Percentiles rank a stretch among this genome's conserved stretches.
Conservation (phyloP, 2,113 vertebrate species). For the Pyxicephalus adspersus region DNA sequence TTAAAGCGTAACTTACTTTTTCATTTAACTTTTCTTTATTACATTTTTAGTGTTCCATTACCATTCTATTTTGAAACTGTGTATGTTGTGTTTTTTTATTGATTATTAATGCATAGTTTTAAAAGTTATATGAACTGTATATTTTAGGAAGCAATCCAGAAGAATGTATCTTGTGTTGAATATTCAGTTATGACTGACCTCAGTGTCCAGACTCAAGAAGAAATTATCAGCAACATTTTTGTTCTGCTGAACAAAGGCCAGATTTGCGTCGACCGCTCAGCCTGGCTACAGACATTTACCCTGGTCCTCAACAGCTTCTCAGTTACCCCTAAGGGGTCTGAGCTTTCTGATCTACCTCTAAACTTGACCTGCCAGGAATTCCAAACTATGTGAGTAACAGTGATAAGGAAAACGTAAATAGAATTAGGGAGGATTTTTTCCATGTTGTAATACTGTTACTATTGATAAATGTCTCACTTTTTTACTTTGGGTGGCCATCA, state of each 20-base stretch:
- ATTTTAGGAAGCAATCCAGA: background rate
- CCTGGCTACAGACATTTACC: slow-evolving; percentile 20
- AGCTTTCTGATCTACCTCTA: slow-evolving; percentile 8
- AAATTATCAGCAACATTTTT: slow-evolving; percentile 14
- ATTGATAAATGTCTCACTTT: background rate
- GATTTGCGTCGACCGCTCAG: background rate
- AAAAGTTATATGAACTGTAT: background rate
- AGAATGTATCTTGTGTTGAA: background rate
- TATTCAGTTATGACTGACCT: background rate
- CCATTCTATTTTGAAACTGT: no score
- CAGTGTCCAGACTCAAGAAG: slow-evolving; percentile 20
- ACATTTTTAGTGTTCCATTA: no score
- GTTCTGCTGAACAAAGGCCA: slow-evolving; percentile 24
- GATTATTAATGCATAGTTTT: background rate
- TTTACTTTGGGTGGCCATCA: background rate
- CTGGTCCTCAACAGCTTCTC: slow-evolving; percentile 22
- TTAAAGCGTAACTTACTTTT: no score
- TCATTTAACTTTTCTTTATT: no score
- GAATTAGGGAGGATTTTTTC: background rate
- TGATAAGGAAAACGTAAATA: background rate
- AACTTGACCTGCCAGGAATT: slow-evolving; percentile 38
- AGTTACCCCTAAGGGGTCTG: slow-evolving; percentile 1
- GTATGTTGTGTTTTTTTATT: no score
- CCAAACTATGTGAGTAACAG: slow-evolving; percentile 55
- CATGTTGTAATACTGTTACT: background rate